Evolutionary conservation across 2,113 vertebrate species (phyloP).

Genomic region (Halichoeres trimaculatus): DNA sequence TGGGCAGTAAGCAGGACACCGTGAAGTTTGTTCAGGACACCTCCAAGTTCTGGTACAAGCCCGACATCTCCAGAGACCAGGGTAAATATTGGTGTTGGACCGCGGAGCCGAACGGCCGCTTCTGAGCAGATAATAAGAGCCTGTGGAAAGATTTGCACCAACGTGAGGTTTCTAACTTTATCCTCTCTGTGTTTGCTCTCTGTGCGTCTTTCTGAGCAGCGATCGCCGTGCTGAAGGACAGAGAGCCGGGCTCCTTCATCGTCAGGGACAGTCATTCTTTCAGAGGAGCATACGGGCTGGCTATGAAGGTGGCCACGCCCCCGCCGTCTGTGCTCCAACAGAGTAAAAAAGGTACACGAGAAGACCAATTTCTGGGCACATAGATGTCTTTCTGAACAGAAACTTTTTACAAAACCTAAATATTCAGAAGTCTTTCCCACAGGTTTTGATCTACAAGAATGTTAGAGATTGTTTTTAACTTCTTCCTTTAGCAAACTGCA

Average conservation of each 20-base stretch:
- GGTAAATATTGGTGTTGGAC: conserved; percentile 83
- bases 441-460: too few relatives aligned
- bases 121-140: conserved; percentile 30
- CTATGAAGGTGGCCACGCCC: conserved; percentile 95
- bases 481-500: too few relatives aligned
- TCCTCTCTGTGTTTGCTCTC: conserved; percentile 41
- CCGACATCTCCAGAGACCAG: conserved; percentile 97
- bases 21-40: conserved; percentile 98
- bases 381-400: too few relatives aligned
- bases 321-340: conserved; percentile 90
- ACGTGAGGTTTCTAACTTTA: conserved; percentile 29
- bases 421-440: too few relatives aligned
- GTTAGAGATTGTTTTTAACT: too few relatives aligned
- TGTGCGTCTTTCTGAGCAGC: conserved; percentile 74
- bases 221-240: conserved; percentile 92
- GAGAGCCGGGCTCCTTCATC: conserved; percentile 92
- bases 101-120: conserved; percentile 3
- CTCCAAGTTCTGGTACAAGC: conserved; percentile 98
- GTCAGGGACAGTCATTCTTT: conserved; percentile 97
- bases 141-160: conserved; percentile 31
- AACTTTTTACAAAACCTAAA: too few relatives aligned
- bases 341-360: conserved; percentile 89
- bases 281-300: conserved; percentile 93
- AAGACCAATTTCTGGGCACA: too few relatives aligned
- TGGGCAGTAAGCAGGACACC: conserved; percentile 86